Base-by-base conservation (phyloP, 2,888 invertebrate genomes). In the Euproctis similis region DNA sequence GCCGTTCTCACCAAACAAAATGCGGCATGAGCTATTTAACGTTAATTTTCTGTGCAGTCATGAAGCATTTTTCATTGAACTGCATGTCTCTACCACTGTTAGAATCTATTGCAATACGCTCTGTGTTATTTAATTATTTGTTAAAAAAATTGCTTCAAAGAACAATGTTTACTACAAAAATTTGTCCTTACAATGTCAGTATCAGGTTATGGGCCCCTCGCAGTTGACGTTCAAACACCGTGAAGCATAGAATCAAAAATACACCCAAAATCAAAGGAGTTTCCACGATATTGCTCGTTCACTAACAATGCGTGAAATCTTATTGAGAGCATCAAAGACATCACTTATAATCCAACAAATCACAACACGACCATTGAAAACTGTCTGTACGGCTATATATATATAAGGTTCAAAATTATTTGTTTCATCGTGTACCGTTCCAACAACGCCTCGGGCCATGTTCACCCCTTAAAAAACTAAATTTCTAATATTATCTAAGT, bases 261-360 rank as follows among this genome's bases (percentile, higher is more conserved):
- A 77, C 69, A 78, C 77, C 71, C 63, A 54, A 60, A 76, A 75
- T 82, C 81, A 82, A 82, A 80, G 75, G 58, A 61, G 54, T 65
- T 69, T 81, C 70, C 72, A 68, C 69, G 70, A 64, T 78, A 73
- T 73, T 78, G 65, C 74, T 72, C 67, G 65, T 69, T 59, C 70
- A 71, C 75, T 81, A 81, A 80, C 80, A 69, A 80, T 59, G 70
- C 81, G 75, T 80, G 71, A 81, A 81, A 81, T 82, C 80, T 67
- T 70, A 73, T 82, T 81, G 73, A 63, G 64, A 71, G 65, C 75
- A 64, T 81, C 81, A 81, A 81, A 81, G 80, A 71, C 61, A 41
- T 53, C 59, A 55, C n/a, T n/a, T n/a, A n/a, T 63, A 66, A 70
- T 69, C 61, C 66, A 48, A 39, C 30, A 28, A 24, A 26, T 31